phyloP scores from a whole-genome alignment of 2,888 invertebrate genomes.

The Ectobius pallidus region DNA sequence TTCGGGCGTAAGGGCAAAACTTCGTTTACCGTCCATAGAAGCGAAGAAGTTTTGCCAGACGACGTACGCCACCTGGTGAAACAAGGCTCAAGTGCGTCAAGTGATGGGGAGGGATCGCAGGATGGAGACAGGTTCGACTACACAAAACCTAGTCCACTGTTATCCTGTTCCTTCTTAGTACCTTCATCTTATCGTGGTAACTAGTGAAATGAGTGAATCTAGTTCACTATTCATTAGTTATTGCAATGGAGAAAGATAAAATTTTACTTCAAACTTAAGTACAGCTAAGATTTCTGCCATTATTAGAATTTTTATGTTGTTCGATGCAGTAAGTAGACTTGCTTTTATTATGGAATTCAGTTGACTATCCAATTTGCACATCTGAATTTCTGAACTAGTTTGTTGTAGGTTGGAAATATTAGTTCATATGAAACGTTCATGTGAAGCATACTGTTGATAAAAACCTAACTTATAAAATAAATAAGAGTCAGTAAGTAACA shows the following conservation, averaged over 20 bases:
- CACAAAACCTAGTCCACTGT: conserved; percentile 14
- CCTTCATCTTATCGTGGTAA: too few species aligned
- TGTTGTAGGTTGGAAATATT: too few species aligned
- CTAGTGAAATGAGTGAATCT: background rate
- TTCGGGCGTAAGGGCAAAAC: conserved; percentile 95
- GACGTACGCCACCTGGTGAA: conserved; percentile 71
- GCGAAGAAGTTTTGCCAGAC: conserved; percentile 95
- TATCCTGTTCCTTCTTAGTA: background rate
- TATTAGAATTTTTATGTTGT: too few species aligned
- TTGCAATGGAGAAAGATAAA: background rate
- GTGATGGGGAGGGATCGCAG: conserved; percentile 80
- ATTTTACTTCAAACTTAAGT: background rate
- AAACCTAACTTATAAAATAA: too few species aligned
- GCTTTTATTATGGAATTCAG: too few species aligned
- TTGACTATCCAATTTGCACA: too few species aligned
- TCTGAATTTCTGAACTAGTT: too few species aligned
- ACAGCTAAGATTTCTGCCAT: too few species aligned
- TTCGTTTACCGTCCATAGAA: conserved; percentile 96
- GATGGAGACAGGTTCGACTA: conserved; percentile 51
- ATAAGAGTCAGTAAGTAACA: too few species aligned
- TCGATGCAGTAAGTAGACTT: too few species aligned
- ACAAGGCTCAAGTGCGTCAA: conserved; percentile 91
- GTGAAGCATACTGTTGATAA: too few species aligned
- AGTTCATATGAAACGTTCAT: too few species aligned
- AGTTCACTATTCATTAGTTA: background rate